phyloP scores from a whole-genome alignment of 2,888 invertebrate species.

The Meteorus colon region DNA sequence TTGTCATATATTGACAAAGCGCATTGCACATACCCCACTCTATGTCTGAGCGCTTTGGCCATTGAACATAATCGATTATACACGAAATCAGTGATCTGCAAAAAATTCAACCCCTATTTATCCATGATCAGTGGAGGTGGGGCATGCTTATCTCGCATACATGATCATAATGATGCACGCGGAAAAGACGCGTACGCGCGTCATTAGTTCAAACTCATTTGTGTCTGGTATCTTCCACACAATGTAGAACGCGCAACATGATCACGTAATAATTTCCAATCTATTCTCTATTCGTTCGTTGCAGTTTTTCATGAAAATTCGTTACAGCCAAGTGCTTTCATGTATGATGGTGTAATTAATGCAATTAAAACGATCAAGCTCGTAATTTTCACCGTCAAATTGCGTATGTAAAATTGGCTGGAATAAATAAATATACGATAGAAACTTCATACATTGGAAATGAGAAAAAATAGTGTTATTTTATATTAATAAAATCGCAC shows the following conservation, averaged over 20 bases:
- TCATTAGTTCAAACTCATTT: not conserved
- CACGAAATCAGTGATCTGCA: constrained; percentile 54
- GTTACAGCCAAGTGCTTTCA: constrained; percentile 29
- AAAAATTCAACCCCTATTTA: constrained; percentile 49
- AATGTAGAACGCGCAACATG: constrained; percentile 11
- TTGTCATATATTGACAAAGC: constrained; percentile 20
- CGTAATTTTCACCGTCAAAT: constrained; percentile 27
- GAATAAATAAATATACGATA: constrained; percentile 25
- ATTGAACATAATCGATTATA: constrained; percentile 55
- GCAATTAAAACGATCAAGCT: constrained; percentile 35
- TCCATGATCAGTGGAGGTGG: constrained; percentile 44
- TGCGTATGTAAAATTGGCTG: constrained; percentile 21
- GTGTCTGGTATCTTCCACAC: not conserved
- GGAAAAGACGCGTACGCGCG: constrained; percentile 28
- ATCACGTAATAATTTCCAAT: constrained; percentile 39
- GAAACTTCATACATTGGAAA: constrained; percentile 18
- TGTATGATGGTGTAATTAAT: constrained; percentile 34
- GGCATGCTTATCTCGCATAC: constrained; percentile 31
- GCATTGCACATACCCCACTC: constrained; percentile 20
- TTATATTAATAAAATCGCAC: not conserved
- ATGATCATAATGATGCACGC: constrained; percentile 48
- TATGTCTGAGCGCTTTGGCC: constrained; percentile 24
- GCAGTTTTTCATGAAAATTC: constrained; percentile 22
- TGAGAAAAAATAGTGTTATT: not conserved
- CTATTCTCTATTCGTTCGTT: not conserved